Evolutionary conservation across 1,140 invertebrate species (phyloP).

Genomic region (Ceratosolen solmsi): DNA sequence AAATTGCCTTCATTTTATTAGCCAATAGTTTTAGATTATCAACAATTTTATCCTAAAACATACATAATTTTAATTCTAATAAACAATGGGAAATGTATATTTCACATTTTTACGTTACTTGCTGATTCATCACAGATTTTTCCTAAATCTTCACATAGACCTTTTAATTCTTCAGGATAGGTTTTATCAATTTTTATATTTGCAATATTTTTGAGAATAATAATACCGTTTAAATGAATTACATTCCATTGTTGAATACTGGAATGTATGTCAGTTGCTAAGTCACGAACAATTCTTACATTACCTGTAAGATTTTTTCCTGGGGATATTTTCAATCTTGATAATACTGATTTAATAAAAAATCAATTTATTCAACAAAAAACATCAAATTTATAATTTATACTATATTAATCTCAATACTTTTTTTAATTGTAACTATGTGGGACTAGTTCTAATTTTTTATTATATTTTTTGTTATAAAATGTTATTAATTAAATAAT

Average conservation of each 20-base stretch:
- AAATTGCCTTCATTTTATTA: conserved; percentile 55
- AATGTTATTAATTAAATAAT: neutral
- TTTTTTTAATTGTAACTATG: neutral
- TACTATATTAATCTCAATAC: no score
- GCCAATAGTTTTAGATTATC: conserved; percentile 55
- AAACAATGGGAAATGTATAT: neutral
- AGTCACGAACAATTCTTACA: conserved; percentile 60
- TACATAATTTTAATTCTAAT: neutral
- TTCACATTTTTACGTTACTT: conserved; percentile 15
- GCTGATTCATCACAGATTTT: conserved; percentile 59
- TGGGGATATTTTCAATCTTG: conserved; percentile 51
- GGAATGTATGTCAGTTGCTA: conserved; percentile 61
- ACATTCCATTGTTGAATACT: conserved; percentile 64
- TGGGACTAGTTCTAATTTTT: neutral
- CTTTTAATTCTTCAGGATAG: conserved; percentile 56
- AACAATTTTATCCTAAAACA: conserved; percentile 59
- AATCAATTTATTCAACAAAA: neutral
- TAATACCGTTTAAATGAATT: conserved; percentile 58
- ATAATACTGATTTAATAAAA: conserved; percentile 54
- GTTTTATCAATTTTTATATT: conserved; percentile 55
- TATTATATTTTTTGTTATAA: neutral
- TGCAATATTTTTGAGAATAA: conserved; percentile 59
- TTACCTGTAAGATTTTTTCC: conserved; percentile 65
- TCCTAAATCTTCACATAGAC: conserved; percentile 60
- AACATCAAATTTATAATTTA: neutral